Evolutionary conservation across 2,888 invertebrate species (phyloP).

Genomic region (Trichacis sp.): DNA sequence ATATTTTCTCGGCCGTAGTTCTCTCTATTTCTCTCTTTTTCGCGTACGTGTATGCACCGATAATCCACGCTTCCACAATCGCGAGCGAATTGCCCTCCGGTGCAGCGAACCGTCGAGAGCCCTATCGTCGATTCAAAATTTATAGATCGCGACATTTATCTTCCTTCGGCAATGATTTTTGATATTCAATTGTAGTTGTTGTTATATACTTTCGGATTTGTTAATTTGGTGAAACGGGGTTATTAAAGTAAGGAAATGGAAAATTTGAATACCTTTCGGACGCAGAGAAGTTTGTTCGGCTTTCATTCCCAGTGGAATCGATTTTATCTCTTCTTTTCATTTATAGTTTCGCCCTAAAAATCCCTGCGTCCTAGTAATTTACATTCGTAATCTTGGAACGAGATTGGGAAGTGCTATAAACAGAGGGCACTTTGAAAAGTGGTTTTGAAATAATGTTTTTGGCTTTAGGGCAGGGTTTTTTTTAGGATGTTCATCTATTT

Average conservation of each 20-base stretch:
- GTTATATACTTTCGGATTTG: neutral
- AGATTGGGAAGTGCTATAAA: neutral
- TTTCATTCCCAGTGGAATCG: neutral
- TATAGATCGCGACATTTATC: slow-evolving; percentile 6
- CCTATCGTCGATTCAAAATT: slow-evolving; percentile 28
- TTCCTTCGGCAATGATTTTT: neutral
- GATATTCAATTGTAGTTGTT: neutral
- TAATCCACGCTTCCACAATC: neutral
- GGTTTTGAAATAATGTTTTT: too few relatives aligned
- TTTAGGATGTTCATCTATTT: too few relatives aligned
- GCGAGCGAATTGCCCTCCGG: slow-evolving; percentile 25
- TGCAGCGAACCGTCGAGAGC: slow-evolving; percentile 30
- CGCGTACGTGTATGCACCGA: slow-evolving; percentile 23
- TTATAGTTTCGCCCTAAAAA: neutral
- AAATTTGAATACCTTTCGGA: neutral
- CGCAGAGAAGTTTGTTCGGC: neutral
- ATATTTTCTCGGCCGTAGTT: slow-evolving; percentile 48
- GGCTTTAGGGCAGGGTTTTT: too few relatives aligned
- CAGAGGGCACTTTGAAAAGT: neutral
- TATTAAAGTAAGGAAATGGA: neutral
- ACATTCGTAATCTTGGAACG: neutral
- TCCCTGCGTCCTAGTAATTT: neutral
- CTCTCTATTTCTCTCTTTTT: neutral
- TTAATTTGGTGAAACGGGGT: neutral
- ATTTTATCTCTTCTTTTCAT: neutral